A percentile compares a stretch with the other conserved stretches of the same genome.
Evolutionary conservation across 2,113 vertebrate genomes (phyloP).

Genomic region (Alexandromys fortis): DNA sequence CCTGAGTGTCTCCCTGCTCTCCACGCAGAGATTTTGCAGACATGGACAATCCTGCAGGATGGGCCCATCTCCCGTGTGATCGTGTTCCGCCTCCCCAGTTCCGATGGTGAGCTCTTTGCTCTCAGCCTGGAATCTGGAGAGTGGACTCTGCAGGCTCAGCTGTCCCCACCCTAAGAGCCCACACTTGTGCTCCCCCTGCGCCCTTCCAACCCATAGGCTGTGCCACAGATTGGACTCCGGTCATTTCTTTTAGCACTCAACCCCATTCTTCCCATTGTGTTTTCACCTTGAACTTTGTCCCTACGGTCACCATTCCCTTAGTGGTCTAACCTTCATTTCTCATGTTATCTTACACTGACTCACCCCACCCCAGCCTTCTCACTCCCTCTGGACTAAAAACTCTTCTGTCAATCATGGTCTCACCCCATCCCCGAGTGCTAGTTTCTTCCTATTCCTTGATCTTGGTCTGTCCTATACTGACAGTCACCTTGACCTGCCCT

Average conservation of each 20-base stretch:
- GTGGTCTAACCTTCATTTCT: background rate
- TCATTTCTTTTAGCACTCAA: background rate
- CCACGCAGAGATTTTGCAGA: conserved; percentile 88
- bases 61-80: conserved; percentile 92
- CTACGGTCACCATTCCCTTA: no score
- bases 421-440: accelerated
- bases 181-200: accelerated
- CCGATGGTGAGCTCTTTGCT: conserved; percentile 5
- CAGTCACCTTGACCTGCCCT: background rate
- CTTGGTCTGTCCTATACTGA: background rate
- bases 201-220: background rate
- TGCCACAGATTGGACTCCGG: background rate
- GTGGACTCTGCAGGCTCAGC: background rate
- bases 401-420: background rate
- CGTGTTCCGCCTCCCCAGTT: conserved; percentile 84
- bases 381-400: background rate
- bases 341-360: background rate
- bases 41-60: conserved; percentile 92
- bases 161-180: background rate
- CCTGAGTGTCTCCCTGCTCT: background rate
- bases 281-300: background rate
- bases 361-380: background rate
- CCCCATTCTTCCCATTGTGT: background rate
- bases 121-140: background rate
- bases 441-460: background rate